Evolutionary conservation across 2,797 vertebrate genomes (phyloP).

Genomic region (Chloroceryle amazona): DNA sequence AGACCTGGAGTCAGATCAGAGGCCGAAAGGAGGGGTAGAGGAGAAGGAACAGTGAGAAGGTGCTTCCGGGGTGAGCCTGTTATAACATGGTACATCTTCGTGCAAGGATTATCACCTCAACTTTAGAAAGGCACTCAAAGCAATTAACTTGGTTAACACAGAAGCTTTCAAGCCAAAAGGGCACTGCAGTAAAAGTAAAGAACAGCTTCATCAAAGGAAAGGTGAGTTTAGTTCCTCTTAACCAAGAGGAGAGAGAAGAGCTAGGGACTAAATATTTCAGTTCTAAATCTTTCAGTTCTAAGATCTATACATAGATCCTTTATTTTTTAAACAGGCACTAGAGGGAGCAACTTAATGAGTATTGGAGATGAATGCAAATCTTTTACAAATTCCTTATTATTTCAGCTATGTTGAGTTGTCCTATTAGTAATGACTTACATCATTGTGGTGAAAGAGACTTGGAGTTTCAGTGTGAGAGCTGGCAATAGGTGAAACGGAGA

Average conservation of each 20-base stretch:
- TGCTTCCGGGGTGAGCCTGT: neutral
- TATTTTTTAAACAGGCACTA: neutral
- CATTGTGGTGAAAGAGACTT: neutral
- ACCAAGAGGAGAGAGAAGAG: neutral
- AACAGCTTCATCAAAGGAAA: neutral
- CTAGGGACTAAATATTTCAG: neutral
- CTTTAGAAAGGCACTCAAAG: neutral
- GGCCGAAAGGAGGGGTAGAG: neutral
- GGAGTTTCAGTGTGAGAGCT: neutral
- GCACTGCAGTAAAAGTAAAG: neutral
- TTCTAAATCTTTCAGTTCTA: no score
- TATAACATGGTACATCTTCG: rapidly evolving
- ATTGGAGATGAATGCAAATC: neutral
- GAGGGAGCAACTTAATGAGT: constrained; percentile 4
- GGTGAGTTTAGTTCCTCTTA: neutral
- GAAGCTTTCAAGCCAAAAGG: neutral
- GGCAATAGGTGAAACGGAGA: neutral
- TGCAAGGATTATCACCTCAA: neutral
- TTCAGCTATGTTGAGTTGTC: neutral
- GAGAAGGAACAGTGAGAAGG: neutral
- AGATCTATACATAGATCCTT: neutral
- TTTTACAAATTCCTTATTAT: neutral
- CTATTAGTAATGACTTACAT: neutral
- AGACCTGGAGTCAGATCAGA: neutral
- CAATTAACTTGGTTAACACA: neutral